Evolutionary conservation across 2,113 vertebrate species (phyloP).

Genomic region (Tychaedon coryphoeus): DNA sequence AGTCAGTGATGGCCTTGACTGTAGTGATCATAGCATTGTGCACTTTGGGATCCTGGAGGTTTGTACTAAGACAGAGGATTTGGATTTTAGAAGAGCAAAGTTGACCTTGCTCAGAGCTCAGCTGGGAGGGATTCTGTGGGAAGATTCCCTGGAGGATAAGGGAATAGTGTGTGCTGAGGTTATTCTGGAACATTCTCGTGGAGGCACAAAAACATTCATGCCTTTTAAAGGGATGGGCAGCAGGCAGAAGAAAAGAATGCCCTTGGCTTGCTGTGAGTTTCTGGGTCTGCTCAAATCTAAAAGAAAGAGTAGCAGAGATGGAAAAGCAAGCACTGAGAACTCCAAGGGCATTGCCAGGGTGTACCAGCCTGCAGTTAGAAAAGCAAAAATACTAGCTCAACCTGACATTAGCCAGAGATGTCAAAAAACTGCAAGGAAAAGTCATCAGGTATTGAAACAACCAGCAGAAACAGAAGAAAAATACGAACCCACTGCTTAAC

Average conservation of each 20-base stretch:
- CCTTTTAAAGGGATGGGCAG: neutral
- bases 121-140: neutral
- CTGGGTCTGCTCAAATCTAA: neutral
- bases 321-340: neutral
- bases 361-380: neutral
- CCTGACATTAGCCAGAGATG: neutral
- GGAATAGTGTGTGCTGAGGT: neutral
- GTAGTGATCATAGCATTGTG: neutral
- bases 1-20: neutral
- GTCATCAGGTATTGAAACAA: neutral
- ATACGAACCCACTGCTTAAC: fast-evolving
- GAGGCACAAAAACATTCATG: neutral
- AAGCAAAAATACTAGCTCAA: neutral
- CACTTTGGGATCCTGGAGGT: neutral
- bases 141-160: neutral
- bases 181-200: neutral
- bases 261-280: neutral
- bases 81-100: neutral
- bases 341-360: neutral
- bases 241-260: neutral
- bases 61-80: neutral
- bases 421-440: neutral
- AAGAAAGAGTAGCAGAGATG: neutral
- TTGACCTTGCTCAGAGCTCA: neutral
- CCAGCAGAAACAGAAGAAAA: neutral